Evolutionary conservation across 2,113 vertebrate species (phyloP).

Genomic region (Gila orcuttii): DNA sequence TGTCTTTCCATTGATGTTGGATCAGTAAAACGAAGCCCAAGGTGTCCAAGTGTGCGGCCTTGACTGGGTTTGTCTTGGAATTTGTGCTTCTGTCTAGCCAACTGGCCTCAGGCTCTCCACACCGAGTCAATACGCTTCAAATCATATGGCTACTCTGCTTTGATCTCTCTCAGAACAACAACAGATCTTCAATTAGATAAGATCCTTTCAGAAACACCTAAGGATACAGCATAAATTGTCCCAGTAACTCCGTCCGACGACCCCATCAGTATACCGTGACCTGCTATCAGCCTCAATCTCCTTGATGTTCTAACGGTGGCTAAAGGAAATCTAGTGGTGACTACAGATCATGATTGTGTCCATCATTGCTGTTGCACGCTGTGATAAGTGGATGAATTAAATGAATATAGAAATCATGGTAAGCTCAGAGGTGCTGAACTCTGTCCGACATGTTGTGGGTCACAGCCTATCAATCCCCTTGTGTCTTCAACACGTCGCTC

Average conservation of each 20-base stretch:
- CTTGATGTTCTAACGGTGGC: slow-evolving; percentile 3
- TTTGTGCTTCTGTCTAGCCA: neutral
- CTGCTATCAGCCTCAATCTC: slow-evolving; percentile 18
- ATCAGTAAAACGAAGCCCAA: neutral
- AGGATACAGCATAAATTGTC: neutral
- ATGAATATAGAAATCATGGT: neutral
- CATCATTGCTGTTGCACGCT: neutral
- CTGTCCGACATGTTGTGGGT: neutral
- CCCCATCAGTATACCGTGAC: slow-evolving; percentile 21
- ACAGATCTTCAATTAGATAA: slow-evolving; percentile 30
- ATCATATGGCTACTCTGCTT: neutral
- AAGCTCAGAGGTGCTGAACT: neutral
- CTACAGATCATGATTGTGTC: slow-evolving; percentile 12
- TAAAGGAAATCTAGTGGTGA: slow-evolving; percentile 9
- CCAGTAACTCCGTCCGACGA: neutral
- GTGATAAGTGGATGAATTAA: slow-evolving; percentile 22
- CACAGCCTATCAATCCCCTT: slow-evolving; percentile 5
- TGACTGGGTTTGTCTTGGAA: neutral
- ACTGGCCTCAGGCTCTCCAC: slow-evolving; percentile 23
- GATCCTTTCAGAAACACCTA: slow-evolving; percentile 14
- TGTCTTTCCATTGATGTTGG: neutral
- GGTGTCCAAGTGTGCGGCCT: neutral
- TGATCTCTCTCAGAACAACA: slow-evolving; percentile 21
- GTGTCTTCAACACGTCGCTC: neutral
- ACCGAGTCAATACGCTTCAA: neutral